These are phyloP conservation scores for Drosophila neotestacea DNA, from an alignment of 2,888 invertebrate species.

Conservation along the genomic window DNA sequence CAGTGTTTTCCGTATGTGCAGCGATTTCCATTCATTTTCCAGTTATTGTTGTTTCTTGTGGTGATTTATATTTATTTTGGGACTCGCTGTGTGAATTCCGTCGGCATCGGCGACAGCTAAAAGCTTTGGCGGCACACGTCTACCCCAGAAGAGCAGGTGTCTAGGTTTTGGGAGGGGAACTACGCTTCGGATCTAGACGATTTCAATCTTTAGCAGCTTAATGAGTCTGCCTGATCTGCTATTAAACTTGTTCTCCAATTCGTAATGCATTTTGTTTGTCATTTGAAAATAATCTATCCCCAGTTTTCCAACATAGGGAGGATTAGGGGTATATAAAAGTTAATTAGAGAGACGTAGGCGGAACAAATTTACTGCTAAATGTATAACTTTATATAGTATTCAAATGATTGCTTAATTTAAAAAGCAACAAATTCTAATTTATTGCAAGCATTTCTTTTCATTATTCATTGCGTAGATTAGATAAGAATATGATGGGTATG, in stretches of 20 bases:
- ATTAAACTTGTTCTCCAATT: slow-evolving; percentile 19
- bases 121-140: slow-evolving; percentile 77
- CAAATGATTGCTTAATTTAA: neutral
- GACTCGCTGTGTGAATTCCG: slow-evolving; percentile 65
- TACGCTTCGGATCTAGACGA: slow-evolving; percentile 4
- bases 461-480: slow-evolving; percentile 3
- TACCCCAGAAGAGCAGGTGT: slow-evolving; percentile 24
- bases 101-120: slow-evolving; percentile 68
- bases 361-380: slow-evolving; percentile 1
- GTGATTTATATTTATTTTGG: slow-evolving; percentile 74
- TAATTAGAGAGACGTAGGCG: slow-evolving; percentile 1
- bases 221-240: slow-evolving; percentile 27
- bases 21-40: slow-evolving; percentile 42
- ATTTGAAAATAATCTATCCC: neutral
- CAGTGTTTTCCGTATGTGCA: slow-evolving; percentile 35
- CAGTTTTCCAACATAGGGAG: neutral
- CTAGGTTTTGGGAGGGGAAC: slow-evolving; percentile 6
- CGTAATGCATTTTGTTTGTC: slow-evolving; percentile 29
- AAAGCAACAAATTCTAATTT: slow-evolving; percentile 14
- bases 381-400: neutral
- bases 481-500: neutral
- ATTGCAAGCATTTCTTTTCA: neutral
- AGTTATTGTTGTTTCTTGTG: slow-evolving; percentile 45
- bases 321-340: neutral
- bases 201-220: slow-evolving; percentile 12